Base-by-base conservation (phyloP, 2,797 vertebrate species). In the Salmo trutta region DNA sequence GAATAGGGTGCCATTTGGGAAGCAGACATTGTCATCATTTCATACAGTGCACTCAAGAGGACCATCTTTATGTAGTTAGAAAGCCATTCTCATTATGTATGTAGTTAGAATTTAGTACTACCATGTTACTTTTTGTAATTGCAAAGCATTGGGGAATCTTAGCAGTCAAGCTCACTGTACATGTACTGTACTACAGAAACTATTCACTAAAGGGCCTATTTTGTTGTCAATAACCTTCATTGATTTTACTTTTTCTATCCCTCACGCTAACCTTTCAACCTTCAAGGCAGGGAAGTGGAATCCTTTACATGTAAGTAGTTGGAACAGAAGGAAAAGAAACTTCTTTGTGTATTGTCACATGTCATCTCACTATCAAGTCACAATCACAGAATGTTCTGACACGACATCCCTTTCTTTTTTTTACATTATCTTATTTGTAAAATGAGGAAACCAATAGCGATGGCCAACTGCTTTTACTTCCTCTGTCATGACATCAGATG, bases 281-380 rank as follows among this genome's bases (percentile, higher is more conserved):
- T 85, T 84, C 91, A 94, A 99, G 98, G 95, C 95, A 90, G 97
- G 97, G 81, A 99, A 98, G 89, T 99, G 97, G 98, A 99, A 97
- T 93, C 97, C 97, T 79, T 96, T 99, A 94, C 96, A 98, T 89
- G 98, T 99, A 95, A 99, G 97, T 97, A 86, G 77, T 77, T 86
- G 31, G 14, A 52, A 19, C 31, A 41, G 47, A 24, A 27, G 24
- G 56, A 33, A 5, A 77, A 29, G 7, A n/a, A 36, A 14, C 47
- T 0, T 70, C 7, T 17, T 56, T 70, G 36, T 64, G 54, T 76
- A 75, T 65, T 47, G 31, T 77, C 77, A 77, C 17, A 69, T 7
- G 3, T 8, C 36, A 3, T 79, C 36, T 65, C 75, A 77, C 12
- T 7, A n/a, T 73, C 33, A 24, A 12, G 59, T 64, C 21, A 64